phyloP scores from a whole-genome alignment of 1,140 invertebrate genomes.

The Trichonephila clavata region DNA sequence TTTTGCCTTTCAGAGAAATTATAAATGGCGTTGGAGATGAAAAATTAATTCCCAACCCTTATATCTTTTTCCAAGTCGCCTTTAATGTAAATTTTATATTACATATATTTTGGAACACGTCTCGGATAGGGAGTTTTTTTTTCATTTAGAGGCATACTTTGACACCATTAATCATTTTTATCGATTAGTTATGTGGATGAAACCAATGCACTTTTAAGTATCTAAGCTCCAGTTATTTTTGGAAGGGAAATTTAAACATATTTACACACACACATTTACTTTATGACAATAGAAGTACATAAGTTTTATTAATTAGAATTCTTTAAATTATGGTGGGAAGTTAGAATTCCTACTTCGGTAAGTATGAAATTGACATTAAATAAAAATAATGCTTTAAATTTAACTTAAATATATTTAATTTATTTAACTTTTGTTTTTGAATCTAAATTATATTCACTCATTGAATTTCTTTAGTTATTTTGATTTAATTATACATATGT shows the following conservation, averaged over 20 bases:
- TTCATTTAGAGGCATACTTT: not conserved
- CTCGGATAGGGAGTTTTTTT: not conserved
- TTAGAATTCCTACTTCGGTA: too few species aligned
- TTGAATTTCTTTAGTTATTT: too few species aligned
- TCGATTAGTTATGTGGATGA: not conserved
- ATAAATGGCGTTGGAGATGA: not conserved
- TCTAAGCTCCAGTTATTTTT: not conserved
- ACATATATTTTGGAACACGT: not conserved
- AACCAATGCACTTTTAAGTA: not conserved
- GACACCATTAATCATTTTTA: not conserved
- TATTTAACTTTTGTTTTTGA: too few species aligned
- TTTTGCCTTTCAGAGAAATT: not conserved
- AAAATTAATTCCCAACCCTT: not conserved
- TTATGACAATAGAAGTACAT: too few species aligned
- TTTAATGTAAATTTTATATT: not conserved
- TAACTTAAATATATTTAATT: too few species aligned
- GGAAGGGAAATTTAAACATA: not conserved
- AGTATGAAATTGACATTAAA: too few species aligned
- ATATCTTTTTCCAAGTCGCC: not conserved
- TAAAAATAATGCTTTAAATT: too few species aligned
- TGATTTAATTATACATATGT: too few species aligned
- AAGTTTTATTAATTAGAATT: too few species aligned
- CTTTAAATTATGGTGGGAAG: too few species aligned
- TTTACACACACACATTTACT: too few species aligned
- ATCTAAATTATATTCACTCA: too few species aligned